phyloP scores from a whole-genome alignment of 2,888 invertebrate species.

The Ochlodes sylvanus region DNA sequence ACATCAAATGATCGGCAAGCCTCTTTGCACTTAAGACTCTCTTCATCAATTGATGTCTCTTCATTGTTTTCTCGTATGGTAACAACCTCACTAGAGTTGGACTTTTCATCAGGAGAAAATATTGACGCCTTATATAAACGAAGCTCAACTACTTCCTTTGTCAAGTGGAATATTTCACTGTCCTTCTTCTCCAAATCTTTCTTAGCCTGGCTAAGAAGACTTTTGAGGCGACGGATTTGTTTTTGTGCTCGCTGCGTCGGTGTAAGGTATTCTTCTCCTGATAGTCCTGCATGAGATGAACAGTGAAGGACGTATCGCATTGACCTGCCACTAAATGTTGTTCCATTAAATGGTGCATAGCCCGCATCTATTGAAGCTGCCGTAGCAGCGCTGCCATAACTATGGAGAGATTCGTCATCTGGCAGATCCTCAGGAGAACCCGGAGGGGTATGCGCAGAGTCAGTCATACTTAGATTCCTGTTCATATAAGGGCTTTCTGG shows the following conservation, averaged over 20 bases:
- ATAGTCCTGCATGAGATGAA: constrained; percentile 90
- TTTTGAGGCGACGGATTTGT: constrained; percentile 91
- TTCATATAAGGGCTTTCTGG: constrained; percentile 63
- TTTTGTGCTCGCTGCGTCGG: constrained; percentile 94
- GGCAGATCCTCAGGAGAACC: constrained; percentile 87
- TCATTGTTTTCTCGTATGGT: constrained; percentile 89
- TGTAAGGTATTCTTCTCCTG: constrained; percentile 93
- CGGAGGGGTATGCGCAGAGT: constrained; percentile 85
- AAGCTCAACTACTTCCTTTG: constrained; percentile 92
- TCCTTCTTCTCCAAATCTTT: constrained; percentile 92
- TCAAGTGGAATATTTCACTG: constrained; percentile 91
- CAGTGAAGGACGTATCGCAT: constrained; percentile 94
- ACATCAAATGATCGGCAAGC: constrained; percentile 74
- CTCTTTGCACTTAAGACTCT: constrained; percentile 75
- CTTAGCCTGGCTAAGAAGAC: constrained; percentile 89
- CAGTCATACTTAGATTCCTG: constrained; percentile 73
- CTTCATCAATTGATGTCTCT: constrained; percentile 63
- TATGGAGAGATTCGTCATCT: constrained; percentile 92
- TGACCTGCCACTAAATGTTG: constrained; percentile 88
- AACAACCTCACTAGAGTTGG: constrained; percentile 90
- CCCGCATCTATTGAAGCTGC: constrained; percentile 93
- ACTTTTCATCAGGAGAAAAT: constrained; percentile 92
- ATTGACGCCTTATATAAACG: constrained; percentile 92
- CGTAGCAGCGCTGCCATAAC: constrained; percentile 91
- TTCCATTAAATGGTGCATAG: constrained; percentile 90